Conservation (phyloP, 2,113 vertebrate genomes). For the Hemibagrus wyckioides region DNA sequence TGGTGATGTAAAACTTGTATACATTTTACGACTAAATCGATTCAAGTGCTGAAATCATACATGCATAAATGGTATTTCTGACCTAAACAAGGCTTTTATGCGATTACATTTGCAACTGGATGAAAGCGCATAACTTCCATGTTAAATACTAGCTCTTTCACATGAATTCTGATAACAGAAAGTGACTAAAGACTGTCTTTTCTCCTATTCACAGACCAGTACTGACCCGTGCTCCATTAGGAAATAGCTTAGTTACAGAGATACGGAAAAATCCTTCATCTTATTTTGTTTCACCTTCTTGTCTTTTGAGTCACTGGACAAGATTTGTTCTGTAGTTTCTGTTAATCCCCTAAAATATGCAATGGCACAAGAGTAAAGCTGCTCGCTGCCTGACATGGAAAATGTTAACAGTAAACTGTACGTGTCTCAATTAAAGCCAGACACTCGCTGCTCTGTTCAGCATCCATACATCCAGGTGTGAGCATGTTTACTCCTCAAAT, state of each 20-base stretch:
- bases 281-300: constrained; percentile 19
- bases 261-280: constrained; percentile 22
- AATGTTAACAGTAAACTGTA: constrained; percentile 43
- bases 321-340: constrained; percentile 32
- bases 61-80: constrained; percentile 1
- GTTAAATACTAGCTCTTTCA: constrained; percentile 40
- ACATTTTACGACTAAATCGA: neutral
- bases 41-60: neutral
- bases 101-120: constrained; percentile 20
- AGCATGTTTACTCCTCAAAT: constrained; percentile 21
- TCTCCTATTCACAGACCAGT: neutral
- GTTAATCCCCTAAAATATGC: constrained; percentile 11
- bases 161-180: constrained; percentile 7
- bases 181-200: neutral
- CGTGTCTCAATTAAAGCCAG: constrained; percentile 39
- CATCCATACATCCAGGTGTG: constrained; percentile 27
- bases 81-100: constrained; percentile 35
- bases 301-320: constrained; percentile 34
- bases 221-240: neutral
- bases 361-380: constrained; percentile 29
- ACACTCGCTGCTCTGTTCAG: constrained; percentile 4
- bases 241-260: constrained; percentile 10
- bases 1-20: neutral
- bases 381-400: constrained; percentile 36
- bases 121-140: constrained; percentile 26